Conservation (phyloP, 2,888 invertebrate genomes). For the Cataglyphis cursor region DNA sequence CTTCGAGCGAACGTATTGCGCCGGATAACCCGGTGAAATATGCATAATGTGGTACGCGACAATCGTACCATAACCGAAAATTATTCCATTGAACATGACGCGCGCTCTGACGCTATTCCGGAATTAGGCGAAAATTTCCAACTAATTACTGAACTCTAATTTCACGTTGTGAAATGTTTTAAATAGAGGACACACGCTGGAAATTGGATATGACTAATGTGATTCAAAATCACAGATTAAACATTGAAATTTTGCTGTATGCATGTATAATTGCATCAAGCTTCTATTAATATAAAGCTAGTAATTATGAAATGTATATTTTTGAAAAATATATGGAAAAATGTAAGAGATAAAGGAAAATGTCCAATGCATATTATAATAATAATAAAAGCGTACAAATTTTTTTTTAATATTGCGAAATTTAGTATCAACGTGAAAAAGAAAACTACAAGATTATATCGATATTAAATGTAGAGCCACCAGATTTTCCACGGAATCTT, state of each 20-base stretch:
- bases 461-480: constrained; percentile 89
- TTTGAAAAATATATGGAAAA: background rate
- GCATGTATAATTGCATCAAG: background rate
- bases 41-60: constrained; percentile 30
- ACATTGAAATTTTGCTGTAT: background rate
- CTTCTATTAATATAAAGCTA: background rate
- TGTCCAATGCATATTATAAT: background rate
- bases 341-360: background rate
- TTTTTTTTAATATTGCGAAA: background rate
- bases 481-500: constrained; percentile 95
- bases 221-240: background rate
- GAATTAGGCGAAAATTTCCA: constrained; percentile 40
- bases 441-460: background rate
- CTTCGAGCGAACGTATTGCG: constrained; percentile 44
- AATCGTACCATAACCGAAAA: constrained; percentile 63
- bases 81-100: constrained; percentile 43
- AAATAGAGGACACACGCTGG: background rate
- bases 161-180: constrained; percentile 13
- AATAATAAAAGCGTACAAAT: background rate
- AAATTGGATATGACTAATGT: background rate
- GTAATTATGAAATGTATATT: background rate
- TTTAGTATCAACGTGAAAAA: background rate
- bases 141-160: constrained; percentile 40
- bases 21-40: constrained; percentile 53
- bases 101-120: background rate